These are phyloP conservation scores for Rhizoglyphus robini DNA, from an alignment of 1,140 invertebrate species.

Conservation along the genomic window DNA sequence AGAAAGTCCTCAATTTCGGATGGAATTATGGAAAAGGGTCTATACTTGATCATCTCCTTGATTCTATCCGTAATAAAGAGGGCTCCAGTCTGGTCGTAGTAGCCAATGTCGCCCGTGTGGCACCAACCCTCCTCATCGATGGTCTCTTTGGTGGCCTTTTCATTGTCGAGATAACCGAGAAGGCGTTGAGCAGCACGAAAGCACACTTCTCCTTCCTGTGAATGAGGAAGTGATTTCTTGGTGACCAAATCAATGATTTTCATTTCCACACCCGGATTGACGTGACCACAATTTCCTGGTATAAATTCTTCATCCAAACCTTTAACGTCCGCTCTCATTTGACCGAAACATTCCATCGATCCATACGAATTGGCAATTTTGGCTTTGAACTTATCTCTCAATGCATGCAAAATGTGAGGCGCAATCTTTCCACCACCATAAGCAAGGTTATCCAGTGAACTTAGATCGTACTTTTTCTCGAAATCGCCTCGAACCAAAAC, in stretches of 20 bases:
- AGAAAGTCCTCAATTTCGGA: not conserved
- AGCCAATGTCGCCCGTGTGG: conserved; percentile 38
- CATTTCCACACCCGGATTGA: conserved; percentile 1
- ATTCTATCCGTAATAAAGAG: conserved; percentile 26
- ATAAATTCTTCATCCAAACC: not conserved
- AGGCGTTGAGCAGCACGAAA: conserved; percentile 30
- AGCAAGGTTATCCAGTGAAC: not conserved
- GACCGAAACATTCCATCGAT: not conserved
- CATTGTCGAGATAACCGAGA: conserved; percentile 25
- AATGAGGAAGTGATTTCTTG: not conserved
- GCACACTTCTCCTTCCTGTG: conserved; percentile 26
- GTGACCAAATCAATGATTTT: conserved; percentile 13
- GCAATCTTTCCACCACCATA: not conserved
- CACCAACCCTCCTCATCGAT: conserved; percentile 35
- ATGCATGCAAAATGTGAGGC: not conserved
- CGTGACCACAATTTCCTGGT: not conserved
- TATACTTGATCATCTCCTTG: conserved; percentile 20
- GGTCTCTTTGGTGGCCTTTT: conserved; percentile 20
- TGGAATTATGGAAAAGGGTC: not conserved
- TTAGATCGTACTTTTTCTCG: too few relatives aligned
- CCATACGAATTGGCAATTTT: not conserved
- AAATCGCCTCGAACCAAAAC: not conserved
- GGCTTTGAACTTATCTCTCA: not conserved
- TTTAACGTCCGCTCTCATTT: not conserved
- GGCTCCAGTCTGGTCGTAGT: conserved; percentile 22